Evolutionary conservation across 2,797 vertebrate species (phyloP), one percentile per base, ranked within the genome.

Genomic region (Melanotaenia nigrans): DNA sequence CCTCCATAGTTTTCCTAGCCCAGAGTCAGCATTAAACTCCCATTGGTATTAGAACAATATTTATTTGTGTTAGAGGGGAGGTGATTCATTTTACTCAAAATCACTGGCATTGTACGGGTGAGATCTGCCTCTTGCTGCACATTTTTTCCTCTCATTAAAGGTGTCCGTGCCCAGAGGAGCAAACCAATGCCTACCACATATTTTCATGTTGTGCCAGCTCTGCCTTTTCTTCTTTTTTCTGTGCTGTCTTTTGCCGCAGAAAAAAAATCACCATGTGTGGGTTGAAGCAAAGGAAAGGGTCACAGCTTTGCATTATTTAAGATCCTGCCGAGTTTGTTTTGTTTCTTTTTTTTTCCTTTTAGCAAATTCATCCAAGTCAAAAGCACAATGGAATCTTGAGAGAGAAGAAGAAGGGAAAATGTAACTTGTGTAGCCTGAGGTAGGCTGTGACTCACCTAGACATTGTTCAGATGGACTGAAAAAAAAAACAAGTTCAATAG

Each of bases 61-160:
- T 85, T 91, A 87, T 92, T 88, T 87, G 79, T 87, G 77, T 90
- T 90, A 82, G 76, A 86, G 71, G 68, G 68, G 83, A 85, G 86
- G 80, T 87, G 92, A 92, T 89, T 92, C 88, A 90, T 89, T 90
- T 88, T 78, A 86, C 84, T 92, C 75, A 84, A 90, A 91, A 85
- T 90, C 85, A 79, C 81, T 81, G 82, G 83, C 79, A 77, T 60
- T 76, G 83, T 79, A 84, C 60, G 82, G 68, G 80, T 75, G 78
- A 85, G 88, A 89, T 82, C 82, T 81, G 81, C 85, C 77, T 80
- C 77, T 88, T 55, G 73, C 87, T 85, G 84, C 62, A 14, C 89
- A 86, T 90, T 88, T 86, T 88, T 89, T 80, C 85, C 88, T 90
- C 90, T 92, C 87, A 90, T 92, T 93, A 92, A 92, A 93, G 83